Evolutionary conservation across 2,113 vertebrate genomes (phyloP), one percentile per base, ranked within the genome.

Genomic region (Halichoeres trimaculatus): DNA sequence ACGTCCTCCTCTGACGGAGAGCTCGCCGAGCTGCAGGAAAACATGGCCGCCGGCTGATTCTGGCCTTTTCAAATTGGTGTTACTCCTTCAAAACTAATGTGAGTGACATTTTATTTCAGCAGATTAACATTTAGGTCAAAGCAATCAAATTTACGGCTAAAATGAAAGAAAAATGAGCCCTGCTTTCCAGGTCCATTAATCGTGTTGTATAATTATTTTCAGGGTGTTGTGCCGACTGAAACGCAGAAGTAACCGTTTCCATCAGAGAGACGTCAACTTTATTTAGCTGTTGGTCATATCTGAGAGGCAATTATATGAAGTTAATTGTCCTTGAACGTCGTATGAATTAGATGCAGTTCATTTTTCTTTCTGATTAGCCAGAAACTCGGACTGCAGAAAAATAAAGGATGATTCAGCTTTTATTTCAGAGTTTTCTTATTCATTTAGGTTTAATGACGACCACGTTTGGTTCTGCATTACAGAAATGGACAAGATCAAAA

Each of bases 291-390:
- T 36, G 47, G 48, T 54, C 24, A 34, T 47, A 67, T 67, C 35
- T 8, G 36, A 43, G 16, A 62, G 35, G 14, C 2, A 34, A 58
- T 76, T 20, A 17, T 47, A 58, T 58, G 53, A 30, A 60, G 47
- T 50, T 52, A 36, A 69, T 68, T 19, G 53, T 57, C n/a, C 40
- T 59, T 13, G 26, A 60, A 50, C n/a, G 10, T 19, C 55, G 50
- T 35, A 67, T 13, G 20, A 63, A 67, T 36, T 58, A 47, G 20
- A 38, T 41, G 19, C 4, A 10, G 10, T 17, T 23, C 1, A 10
- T 59, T 73, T 59, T 43, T 24, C 8, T 53, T 45, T 12, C 34
- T 23, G 47, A 59, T 73, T 58, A 69, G 24, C n/a, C n/a, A 12
- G 14, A 8, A 2, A 56, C 43, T 58, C 16, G 52, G 58, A 52